These are phyloP conservation scores for Nixonia krombeini DNA, from an alignment of 1,140 invertebrate genomes.

Conservation along the genomic window DNA sequence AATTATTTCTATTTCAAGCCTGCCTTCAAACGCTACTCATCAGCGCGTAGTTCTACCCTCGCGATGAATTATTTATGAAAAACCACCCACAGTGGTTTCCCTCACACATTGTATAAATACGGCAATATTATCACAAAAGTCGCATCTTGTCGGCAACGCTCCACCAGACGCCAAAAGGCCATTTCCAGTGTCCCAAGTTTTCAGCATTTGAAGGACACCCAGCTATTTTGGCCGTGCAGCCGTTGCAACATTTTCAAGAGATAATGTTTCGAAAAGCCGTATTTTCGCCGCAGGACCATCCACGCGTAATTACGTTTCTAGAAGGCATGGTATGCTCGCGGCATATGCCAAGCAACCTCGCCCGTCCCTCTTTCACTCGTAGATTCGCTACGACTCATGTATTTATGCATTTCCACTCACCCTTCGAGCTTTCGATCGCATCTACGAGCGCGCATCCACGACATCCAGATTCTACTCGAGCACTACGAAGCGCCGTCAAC, in stretches of 20 bases:
- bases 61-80: too few relatives aligned
- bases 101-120: too few relatives aligned
- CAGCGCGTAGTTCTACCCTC: too few relatives aligned
- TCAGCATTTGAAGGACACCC: slow-evolving; percentile 22
- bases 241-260: slow-evolving; percentile 51
- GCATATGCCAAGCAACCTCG: slow-evolving; percentile 60
- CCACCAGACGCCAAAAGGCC: too few relatives aligned
- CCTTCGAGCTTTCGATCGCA: slow-evolving; percentile 48
- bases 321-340: slow-evolving; percentile 51
- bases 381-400: slow-evolving; percentile 62
- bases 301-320: slow-evolving; percentile 64
- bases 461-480: slow-evolving; percentile 12
- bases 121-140: too few relatives aligned
- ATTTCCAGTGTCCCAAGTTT: not conserved
- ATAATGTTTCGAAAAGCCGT: slow-evolving; percentile 59
- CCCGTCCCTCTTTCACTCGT: slow-evolving; percentile 48
- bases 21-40: too few relatives aligned
- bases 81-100: too few relatives aligned
- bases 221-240: slow-evolving; percentile 29
- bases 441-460: slow-evolving; percentile 34
- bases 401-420: slow-evolving; percentile 68
- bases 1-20: too few relatives aligned
- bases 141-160: too few relatives aligned
- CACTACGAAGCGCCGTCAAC: slow-evolving; percentile 19
- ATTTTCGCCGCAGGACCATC: slow-evolving; percentile 60